Evolutionary conservation across 2,888 invertebrate genomes (phyloP), one percentile per base, ranked within the genome.

Genomic region (Julus scanicus): DNA sequence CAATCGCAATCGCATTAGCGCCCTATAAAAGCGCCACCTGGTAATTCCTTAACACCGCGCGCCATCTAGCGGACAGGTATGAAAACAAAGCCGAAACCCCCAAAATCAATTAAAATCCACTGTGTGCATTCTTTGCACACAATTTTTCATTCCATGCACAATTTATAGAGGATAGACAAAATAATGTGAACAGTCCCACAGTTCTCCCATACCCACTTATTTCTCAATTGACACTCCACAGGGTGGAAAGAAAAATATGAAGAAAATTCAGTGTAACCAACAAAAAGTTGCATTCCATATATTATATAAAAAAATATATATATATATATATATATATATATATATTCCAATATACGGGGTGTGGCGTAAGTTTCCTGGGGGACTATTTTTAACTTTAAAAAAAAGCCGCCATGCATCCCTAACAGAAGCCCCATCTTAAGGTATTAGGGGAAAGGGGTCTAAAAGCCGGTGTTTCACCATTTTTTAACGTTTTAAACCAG

Each of bases 1-100:
- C 63, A 63, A 63, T 63, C 63, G 63, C 63, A 63, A 63, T 63
- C 63, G 63, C 63, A 63, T 63, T 63, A 63, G 63, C 63, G 63
- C n/a, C 63, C 63, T 63, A 63, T 63, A 63, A 63, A 63, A 63
- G 63, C 63, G 63, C 63, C 63, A 63, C 63, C 63, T 63, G 63
- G 17, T 17, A 63, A 5, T 29, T 17, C 63, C 63, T 63, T 17
- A 63, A 63, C 17, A 2, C 0, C 13, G 11, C 53, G 53, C 53
- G 13, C 53, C 53, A 53, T 53, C 53, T 53, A 53, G 53, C 17
- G 53, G 53, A 53, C 17, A 17, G 53, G 53, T 53, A 53, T 3
- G 53, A 53, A 17, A 11, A 53, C 53, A 53, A 29, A 29, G 29
- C 17, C 53, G 13, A 53, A 13, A 11, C 17, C 17, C 0, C 29